Evolutionary conservation across 1,140 invertebrate species (phyloP).

Genomic region (Lethrus apterus): DNA sequence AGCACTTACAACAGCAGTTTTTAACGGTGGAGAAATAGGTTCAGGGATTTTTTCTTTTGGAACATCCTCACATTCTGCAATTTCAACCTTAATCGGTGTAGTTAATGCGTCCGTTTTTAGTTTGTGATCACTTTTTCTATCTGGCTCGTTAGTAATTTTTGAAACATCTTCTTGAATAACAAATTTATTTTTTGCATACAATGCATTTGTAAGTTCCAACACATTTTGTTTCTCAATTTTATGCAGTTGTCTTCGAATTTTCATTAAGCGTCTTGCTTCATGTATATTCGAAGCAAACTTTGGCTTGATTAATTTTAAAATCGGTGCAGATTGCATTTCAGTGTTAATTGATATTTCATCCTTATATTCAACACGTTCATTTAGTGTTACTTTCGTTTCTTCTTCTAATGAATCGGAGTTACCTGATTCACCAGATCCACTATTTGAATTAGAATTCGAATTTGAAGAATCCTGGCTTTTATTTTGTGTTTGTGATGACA

Average conservation of each 20-base stretch:
- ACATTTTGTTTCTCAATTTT: conserved; percentile 49
- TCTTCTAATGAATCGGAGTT: conserved; percentile 31
- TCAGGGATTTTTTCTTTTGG: neutral
- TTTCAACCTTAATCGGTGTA: no score
- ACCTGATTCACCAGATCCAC: conserved; percentile 28
- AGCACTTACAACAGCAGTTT: conserved; percentile 29
- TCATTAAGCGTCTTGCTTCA: conserved; percentile 54
- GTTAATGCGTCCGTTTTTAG: neutral
- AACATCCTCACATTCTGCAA: neutral
- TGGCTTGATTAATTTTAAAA: conserved; percentile 44
- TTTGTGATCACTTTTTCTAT: neutral
- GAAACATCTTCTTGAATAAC: neutral
- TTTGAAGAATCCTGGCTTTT: conserved; percentile 22
- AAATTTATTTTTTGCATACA: conserved; percentile 4
- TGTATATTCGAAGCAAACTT: conserved; percentile 54
- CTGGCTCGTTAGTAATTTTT: neutral
- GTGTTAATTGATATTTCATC: neutral
- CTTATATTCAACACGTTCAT: no score
- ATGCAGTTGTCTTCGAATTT: conserved; percentile 54
- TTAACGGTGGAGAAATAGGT: conserved; percentile 16
- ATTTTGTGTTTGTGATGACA: conserved; percentile 17
- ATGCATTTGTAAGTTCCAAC: conserved; percentile 29
- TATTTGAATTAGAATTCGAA: conserved; percentile 17
- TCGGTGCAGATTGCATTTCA: neutral
- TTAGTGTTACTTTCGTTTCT: no score